phyloP scores from a whole-genome alignment of 2,888 invertebrate species.

The Myathropa florea region DNA sequence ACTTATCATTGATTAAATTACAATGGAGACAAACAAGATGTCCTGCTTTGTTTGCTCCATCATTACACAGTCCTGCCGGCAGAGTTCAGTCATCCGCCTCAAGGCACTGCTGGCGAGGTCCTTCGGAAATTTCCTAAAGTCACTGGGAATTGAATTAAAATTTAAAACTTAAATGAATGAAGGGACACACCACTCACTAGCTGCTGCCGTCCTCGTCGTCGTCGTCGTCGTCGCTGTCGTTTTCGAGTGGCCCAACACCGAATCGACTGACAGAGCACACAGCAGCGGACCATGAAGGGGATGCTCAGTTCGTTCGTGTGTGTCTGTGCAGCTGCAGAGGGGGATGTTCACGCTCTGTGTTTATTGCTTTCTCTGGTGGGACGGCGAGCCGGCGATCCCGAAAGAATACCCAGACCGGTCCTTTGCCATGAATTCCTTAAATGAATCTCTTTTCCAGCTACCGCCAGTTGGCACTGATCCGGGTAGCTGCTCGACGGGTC shows the following conservation, averaged over 20 bases:
- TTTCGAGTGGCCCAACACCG: conserved; percentile 26
- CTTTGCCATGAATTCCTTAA: conserved; percentile 63
- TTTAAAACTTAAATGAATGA: conserved; percentile 70
- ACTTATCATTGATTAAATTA: conserved; percentile 71
- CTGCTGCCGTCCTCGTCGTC: too few species aligned
- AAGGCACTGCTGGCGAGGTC: conserved; percentile 14
- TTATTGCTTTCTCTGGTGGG: conserved; percentile 52
- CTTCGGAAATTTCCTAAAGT: conserved; percentile 63
- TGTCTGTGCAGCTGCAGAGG: background rate
- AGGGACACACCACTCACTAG: conserved; percentile 37
- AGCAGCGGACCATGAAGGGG: conserved; percentile 13
- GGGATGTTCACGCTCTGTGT: conserved; percentile 58
- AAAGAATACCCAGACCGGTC: conserved; percentile 17
- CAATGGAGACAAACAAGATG: conserved; percentile 67
- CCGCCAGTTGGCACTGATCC: conserved; percentile 68
- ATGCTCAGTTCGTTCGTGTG: background rate
- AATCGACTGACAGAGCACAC: conserved; percentile 36
- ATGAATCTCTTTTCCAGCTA: conserved; percentile 58
- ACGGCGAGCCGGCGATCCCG: background rate
- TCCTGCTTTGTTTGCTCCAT: conserved; percentile 68
- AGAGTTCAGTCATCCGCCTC: conserved; percentile 42
- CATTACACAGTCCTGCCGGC: conserved; percentile 44
- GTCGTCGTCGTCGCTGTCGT: too few species aligned
- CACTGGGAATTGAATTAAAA: conserved; percentile 69
- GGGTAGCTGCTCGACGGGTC: conserved; percentile 58